phyloP scores from a whole-genome alignment of 2,113 vertebrate genomes.

The Panthera tigris region DNA sequence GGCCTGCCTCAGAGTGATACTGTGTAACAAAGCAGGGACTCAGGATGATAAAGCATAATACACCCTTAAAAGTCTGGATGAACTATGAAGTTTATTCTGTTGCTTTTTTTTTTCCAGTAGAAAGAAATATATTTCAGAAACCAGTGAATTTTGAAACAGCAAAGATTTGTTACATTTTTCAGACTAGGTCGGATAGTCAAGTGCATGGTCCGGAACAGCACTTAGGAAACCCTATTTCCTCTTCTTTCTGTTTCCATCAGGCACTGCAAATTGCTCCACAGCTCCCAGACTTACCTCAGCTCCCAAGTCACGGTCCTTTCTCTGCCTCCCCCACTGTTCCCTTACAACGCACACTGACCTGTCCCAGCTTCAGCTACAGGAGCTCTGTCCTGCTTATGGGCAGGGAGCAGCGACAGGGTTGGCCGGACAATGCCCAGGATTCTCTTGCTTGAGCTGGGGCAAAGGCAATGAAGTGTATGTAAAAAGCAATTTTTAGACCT shows the following conservation, averaged over 20 bases:
- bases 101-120: constrained; percentile 27
- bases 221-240: neutral
- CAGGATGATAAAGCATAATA: neutral
- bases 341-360: neutral
- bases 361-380: neutral
- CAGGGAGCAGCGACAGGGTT: neutral
- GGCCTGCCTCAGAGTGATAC: neutral
- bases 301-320: neutral
- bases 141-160: neutral
- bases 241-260: neutral
- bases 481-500: constrained; percentile 11
- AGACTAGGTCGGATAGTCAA: neutral
- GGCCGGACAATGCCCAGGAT: neutral
- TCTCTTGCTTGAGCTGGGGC: neutral
- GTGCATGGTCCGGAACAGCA: neutral
- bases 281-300: neutral
- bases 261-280: neutral
- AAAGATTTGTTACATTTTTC: neutral
- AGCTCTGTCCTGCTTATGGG: neutral
- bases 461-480: neutral
- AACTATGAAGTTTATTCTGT: neutral
- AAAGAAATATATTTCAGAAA: neutral
- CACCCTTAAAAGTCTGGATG: neutral
- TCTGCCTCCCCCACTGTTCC: fast-evolving
- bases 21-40: neutral